Conservation (phyloP, 2,888 invertebrate species). For the Adelognathus sp. region DNA sequence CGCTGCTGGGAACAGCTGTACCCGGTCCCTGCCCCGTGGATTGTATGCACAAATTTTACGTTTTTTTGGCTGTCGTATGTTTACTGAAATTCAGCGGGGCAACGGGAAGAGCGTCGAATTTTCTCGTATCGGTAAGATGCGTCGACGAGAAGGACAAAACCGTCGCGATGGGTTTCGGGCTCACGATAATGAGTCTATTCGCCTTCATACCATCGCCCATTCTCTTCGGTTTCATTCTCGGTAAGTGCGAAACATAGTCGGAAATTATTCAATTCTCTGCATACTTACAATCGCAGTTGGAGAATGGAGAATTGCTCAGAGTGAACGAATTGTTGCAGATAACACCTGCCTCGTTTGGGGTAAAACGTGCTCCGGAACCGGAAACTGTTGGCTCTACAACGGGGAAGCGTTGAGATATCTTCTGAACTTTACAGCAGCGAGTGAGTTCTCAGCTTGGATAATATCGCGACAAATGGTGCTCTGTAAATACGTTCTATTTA, state of each 20-base stretch:
- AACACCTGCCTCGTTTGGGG: constrained; percentile 88
- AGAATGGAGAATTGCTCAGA: background rate
- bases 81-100: constrained; percentile 84
- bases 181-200: constrained; percentile 87
- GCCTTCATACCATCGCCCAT: constrained; percentile 91
- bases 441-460: constrained; percentile 71
- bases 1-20: constrained; percentile 77
- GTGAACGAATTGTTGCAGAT: constrained; percentile 81
- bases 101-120: constrained; percentile 85
- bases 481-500: background rate
- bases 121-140: constrained; percentile 85
- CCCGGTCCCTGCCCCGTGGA: constrained; percentile 84
- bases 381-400: constrained; percentile 90
- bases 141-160: constrained; percentile 89
- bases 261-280: background rate
- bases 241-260: constrained; percentile 77
- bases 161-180: constrained; percentile 87
- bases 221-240: constrained; percentile 88
- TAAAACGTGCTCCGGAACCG: constrained; percentile 86
- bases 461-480: background rate
- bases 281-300: background rate
- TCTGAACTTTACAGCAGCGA: constrained; percentile 86
- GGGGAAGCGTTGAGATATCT: constrained; percentile 85
- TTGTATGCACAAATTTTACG: constrained; percentile 83
- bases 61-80: constrained; percentile 83